A percentile compares a stretch with the other conserved stretches of the same genome.
phyloP scores from a whole-genome alignment of 2,797 vertebrate genomes.

The Chlorospingus flavigularis region DNA sequence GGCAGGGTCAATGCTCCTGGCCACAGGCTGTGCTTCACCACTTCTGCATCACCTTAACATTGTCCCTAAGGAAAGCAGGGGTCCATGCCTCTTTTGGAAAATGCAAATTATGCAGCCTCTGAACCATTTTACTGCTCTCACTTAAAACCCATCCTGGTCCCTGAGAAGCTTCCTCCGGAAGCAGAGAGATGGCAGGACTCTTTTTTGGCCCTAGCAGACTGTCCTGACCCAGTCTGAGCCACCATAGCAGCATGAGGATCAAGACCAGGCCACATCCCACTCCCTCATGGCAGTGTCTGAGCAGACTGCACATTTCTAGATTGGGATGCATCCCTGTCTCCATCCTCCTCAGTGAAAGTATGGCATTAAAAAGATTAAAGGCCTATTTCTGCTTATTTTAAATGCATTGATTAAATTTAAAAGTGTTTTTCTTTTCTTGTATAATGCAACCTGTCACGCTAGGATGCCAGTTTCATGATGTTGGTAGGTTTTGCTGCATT shows the following conservation, averaged over 20 bases:
- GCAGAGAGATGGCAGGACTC: not conserved
- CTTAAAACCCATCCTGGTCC: not conserved
- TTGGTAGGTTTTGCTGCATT: not conserved
- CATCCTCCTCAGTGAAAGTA: not conserved
- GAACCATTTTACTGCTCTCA: fast-evolving
- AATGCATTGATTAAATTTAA: not conserved
- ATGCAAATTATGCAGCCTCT: not conserved
- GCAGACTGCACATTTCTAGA: not conserved
- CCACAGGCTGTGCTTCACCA: not conserved
- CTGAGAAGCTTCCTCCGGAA: not conserved
- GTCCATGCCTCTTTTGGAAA: fast-evolving
- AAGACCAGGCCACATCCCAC: fast-evolving
- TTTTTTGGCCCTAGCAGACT: not conserved
- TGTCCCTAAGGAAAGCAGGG: not conserved
- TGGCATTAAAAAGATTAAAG: not conserved
- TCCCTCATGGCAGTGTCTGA: fast-evolving
- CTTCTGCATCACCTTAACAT: fast-evolving
- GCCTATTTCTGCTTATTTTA: not conserved
- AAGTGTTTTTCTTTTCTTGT: not conserved
- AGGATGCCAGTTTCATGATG: not conserved
- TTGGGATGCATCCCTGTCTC: not conserved
- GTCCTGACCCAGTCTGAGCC: not conserved
- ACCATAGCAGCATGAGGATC: not conserved
- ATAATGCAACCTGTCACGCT: not conserved
- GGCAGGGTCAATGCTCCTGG: not conserved